Conservation (phyloP, 2,888 invertebrate genomes). For the Zeuzera pyrina region DNA sequence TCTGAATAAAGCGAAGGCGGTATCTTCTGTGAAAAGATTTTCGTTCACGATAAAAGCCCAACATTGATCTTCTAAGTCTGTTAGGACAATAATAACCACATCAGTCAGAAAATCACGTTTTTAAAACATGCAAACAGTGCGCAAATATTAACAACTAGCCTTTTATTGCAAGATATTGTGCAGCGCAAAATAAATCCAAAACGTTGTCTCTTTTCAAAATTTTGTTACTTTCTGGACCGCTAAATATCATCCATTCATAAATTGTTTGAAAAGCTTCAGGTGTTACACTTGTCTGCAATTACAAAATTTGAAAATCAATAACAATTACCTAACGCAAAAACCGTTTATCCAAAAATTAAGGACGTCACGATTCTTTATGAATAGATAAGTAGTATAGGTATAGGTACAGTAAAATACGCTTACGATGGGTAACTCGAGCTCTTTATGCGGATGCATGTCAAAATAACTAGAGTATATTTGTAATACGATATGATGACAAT, state of each 20-base stretch:
- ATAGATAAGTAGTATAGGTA: background rate
- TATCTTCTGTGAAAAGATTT: conserved; percentile 80
- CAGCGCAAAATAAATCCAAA: conserved; percentile 80
- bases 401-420: conserved; percentile 18
- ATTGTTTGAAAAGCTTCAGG: conserved; percentile 78
- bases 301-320: too few relatives aligned
- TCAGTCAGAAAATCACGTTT: background rate
- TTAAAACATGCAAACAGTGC: background rate
- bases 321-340: too few relatives aligned
- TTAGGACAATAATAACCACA: background rate
- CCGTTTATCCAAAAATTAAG: too few relatives aligned
- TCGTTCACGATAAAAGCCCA: conserved; percentile 83
- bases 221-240: conserved; percentile 75
- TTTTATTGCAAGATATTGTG: conserved; percentile 80
- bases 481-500: conserved; percentile 78
- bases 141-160: conserved; percentile 38
- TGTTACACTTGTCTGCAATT: conserved; percentile 46
- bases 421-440: conserved; percentile 49
- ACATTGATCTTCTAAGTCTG: conserved; percentile 83
- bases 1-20: conserved; percentile 79
- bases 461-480: conserved; percentile 80
- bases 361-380: too few relatives aligned
- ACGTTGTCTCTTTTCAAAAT: conserved; percentile 79
- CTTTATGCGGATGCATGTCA: conserved; percentile 50
- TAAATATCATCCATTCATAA: conserved; percentile 87